Conservation (phyloP, 2,888 invertebrate genomes). For the Drosophila nr. perissopoda region DNA sequence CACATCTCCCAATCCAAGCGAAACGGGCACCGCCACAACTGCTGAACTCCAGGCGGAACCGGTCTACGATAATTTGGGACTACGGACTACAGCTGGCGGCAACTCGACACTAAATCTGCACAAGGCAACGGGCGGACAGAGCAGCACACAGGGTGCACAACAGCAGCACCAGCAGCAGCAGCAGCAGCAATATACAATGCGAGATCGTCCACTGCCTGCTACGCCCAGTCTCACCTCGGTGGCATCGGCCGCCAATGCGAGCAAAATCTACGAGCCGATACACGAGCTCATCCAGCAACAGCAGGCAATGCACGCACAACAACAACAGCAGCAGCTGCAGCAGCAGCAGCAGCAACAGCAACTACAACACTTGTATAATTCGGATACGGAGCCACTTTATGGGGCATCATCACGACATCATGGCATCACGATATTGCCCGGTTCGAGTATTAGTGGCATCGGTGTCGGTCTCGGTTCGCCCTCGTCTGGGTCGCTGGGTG, state of each 20-base stretch:
- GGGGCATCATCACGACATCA: slow-evolving; percentile 61
- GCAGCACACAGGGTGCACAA: slow-evolving; percentile 20
- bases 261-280: slow-evolving; percentile 84
- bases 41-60: slow-evolving; percentile 90
- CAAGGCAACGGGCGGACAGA: slow-evolving; percentile 85
- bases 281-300: slow-evolving; percentile 82
- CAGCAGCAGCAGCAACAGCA: slow-evolving; percentile 65
- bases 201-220: slow-evolving; percentile 88
- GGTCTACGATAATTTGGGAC: slow-evolving; percentile 93
- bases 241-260: slow-evolving; percentile 66
- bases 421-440: slow-evolving; percentile 2
- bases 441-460: slow-evolving; percentile 44
- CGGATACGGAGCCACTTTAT: slow-evolving; percentile 83
- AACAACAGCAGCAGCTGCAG: slow-evolving; percentile 56
- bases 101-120: slow-evolving; percentile 92
- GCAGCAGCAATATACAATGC: slow-evolving; percentile 87
- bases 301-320: slow-evolving; percentile 63
- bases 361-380: slow-evolving; percentile 55
- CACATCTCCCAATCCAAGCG: slow-evolving; percentile 84
- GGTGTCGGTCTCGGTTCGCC: slow-evolving; percentile 51
- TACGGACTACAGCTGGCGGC: slow-evolving; percentile 94
- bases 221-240: slow-evolving; percentile 86
- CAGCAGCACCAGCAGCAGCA: slow-evolving; percentile 63
- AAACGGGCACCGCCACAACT: slow-evolving; percentile 84
- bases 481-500: slow-evolving; percentile 5